phyloP scores from a whole-genome alignment of 2,888 invertebrate genomes.

The Cryptocephalus primarius region DNA sequence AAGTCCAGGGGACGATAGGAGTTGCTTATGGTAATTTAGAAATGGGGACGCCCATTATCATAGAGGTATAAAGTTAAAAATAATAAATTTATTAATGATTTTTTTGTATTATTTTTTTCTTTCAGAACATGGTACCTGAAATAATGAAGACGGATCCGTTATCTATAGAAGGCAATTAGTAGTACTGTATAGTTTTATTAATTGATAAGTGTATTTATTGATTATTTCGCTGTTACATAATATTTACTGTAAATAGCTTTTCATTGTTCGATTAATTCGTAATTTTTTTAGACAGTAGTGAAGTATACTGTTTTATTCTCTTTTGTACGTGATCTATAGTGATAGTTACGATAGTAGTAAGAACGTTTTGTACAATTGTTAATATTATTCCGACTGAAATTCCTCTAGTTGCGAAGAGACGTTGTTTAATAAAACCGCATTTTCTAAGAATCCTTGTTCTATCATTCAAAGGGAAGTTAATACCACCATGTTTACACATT shows the following conservation, averaged over 20 bases:
- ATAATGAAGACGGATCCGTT: slow-evolving; percentile 28
- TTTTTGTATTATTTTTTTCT: slow-evolving; percentile 10
- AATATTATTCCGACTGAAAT: slow-evolving; percentile 10
- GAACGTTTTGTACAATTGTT: slow-evolving; percentile 14
- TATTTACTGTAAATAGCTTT: too few species aligned
- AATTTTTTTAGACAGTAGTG: too few species aligned
- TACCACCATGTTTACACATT: too few species aligned
- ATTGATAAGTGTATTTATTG: slow-evolving; percentile 2
- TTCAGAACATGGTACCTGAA: slow-evolving; percentile 27
- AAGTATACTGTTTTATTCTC: slow-evolving; percentile 3
- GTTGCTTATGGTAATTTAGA: slow-evolving; percentile 29
- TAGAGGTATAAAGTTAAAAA: slow-evolving; percentile 27
- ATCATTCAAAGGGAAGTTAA: too few species aligned
- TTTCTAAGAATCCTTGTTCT: too few species aligned
- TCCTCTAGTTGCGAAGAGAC: too few species aligned
- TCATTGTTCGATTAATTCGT: too few species aligned
- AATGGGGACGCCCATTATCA: slow-evolving; percentile 32
- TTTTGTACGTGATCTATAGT: slow-evolving; percentile 7
- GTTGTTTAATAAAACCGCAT: too few species aligned
- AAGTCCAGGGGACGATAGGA: slow-evolving; percentile 28
- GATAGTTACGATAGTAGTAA: slow-evolving; percentile 4
- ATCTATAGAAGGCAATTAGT: slow-evolving; percentile 21
- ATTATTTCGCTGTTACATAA: too few species aligned
- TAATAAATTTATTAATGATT: not conserved
- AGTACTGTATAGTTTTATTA: slow-evolving; percentile 2